phyloP scores from a whole-genome alignment of 2,888 invertebrate genomes.

The Craniophora ligustri region DNA sequence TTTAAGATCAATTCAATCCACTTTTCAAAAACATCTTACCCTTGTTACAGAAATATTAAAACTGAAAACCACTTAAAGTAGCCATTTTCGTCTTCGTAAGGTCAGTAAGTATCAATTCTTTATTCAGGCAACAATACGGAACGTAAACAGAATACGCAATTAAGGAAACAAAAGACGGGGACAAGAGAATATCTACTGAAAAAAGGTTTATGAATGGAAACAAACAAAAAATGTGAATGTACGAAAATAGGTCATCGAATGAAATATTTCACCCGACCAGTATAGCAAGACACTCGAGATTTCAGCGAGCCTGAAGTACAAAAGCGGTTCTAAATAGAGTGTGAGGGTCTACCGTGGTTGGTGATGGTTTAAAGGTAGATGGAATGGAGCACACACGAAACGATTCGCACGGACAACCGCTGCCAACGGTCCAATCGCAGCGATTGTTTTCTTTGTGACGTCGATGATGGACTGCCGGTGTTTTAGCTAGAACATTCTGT shows the following conservation, averaged over 20 bases:
- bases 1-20: too few relatives aligned
- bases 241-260: slow-evolving; percentile 78
- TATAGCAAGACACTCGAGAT: slow-evolving; percentile 55
- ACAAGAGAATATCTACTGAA: slow-evolving; percentile 58
- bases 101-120: slow-evolving; percentile 36
- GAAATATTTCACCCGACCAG: slow-evolving; percentile 65
- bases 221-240: slow-evolving; percentile 70
- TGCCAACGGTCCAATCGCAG: slow-evolving; percentile 50
- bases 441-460: slow-evolving; percentile 65
- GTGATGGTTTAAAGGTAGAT: slow-evolving; percentile 43
- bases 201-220: slow-evolving; percentile 64
- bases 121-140: slow-evolving; percentile 30
- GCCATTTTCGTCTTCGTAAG: slow-evolving; percentile 23
- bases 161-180: slow-evolving; percentile 66
- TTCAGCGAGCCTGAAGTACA: slow-evolving; percentile 39
- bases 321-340: slow-evolving; percentile 12
- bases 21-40: slow-evolving; percentile 1
- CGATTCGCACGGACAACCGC: slow-evolving; percentile 59
- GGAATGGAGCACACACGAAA: slow-evolving; percentile 61
- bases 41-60: not conserved
- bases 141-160: slow-evolving; percentile 63
- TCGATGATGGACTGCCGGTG: slow-evolving; percentile 47
- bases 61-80: slow-evolving; percentile 11
- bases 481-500: slow-evolving; percentile 50
- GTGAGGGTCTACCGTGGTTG: slow-evolving; percentile 34